Conservation (phyloP, 2,888 invertebrate species). For the Lasioglossum marginatum region DNA sequence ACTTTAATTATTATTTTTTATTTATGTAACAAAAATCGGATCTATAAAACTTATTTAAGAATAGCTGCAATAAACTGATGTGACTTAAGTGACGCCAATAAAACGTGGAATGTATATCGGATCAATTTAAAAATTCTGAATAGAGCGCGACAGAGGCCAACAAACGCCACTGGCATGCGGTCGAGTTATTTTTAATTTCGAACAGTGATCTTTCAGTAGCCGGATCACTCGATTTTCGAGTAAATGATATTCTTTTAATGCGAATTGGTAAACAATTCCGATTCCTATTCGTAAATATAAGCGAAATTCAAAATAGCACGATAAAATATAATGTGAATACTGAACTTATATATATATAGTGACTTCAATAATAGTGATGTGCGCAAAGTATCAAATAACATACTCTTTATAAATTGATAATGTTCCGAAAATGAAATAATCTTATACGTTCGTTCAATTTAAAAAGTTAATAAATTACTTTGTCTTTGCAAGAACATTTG, state of each 20-base stretch:
- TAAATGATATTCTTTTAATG: background rate
- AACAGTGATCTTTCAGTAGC: background rate
- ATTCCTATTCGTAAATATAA: slow-evolving; percentile 20
- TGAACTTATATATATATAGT: background rate
- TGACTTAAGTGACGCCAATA: background rate
- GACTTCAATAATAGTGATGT: background rate
- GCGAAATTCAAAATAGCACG: slow-evolving; percentile 37
- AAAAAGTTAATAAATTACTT: slow-evolving; percentile 56
- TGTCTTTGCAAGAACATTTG: slow-evolving; percentile 71
- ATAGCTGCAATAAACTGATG: background rate
- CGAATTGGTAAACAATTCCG: background rate
- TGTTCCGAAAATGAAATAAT: background rate
- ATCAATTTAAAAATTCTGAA: slow-evolving; percentile 4
- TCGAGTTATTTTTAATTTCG: slow-evolving; percentile 42
- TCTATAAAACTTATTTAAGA: background rate
- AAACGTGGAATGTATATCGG: background rate
- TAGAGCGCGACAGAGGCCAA: slow-evolving; percentile 15
- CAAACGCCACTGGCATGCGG: slow-evolving; percentile 11
- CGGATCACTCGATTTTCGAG: background rate
- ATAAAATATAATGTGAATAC: background rate
- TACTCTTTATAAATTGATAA: background rate
- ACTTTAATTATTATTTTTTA: background rate
- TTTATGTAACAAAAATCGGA: background rate
- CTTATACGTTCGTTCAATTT: background rate
- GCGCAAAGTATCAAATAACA: background rate